phyloP scores from a whole-genome alignment of 2,797 vertebrate species.

The Pterois miles region DNA sequence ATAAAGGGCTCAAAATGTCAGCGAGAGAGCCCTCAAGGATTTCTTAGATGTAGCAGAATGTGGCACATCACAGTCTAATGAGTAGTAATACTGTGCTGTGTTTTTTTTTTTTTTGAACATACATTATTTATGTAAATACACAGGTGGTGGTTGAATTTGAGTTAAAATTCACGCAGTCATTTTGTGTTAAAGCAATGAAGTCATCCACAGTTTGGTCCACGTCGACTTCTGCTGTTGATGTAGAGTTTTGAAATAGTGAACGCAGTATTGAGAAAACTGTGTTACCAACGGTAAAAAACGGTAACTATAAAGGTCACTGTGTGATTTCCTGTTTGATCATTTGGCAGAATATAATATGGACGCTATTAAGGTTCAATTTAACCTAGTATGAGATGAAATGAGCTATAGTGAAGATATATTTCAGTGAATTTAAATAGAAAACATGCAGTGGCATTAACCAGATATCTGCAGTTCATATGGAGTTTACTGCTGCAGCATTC shows the following conservation, averaged over 20 bases:
- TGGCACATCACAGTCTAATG: too few relatives aligned
- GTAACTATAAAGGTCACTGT: not conserved
- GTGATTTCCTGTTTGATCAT: constrained; percentile 2
- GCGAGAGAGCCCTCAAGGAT: too few relatives aligned
- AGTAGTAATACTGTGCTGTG: too few relatives aligned
- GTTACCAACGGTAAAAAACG: not conserved
- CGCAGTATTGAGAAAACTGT: not conserved
- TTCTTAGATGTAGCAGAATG: too few relatives aligned
- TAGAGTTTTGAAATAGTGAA: not conserved
- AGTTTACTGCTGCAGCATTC: constrained; percentile 24
- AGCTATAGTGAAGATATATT: not conserved
- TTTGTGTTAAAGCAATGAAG: not conserved
- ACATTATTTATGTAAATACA: too few relatives aligned
- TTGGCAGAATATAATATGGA: not conserved
- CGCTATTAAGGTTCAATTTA: not conserved
- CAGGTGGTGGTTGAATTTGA: not conserved
- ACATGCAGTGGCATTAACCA: not conserved
- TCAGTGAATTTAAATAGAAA: not conserved
- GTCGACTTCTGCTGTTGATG: not conserved
- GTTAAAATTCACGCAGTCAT: not conserved
- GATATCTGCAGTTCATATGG: constrained; percentile 19
- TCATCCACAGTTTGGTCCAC: not conserved
- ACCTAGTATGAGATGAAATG: not conserved
- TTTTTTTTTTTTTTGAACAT: too few relatives aligned
- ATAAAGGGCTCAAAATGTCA: too few relatives aligned